Conservation (phyloP, 2,797 vertebrate genomes). For the Squalus acanthias region DNA sequence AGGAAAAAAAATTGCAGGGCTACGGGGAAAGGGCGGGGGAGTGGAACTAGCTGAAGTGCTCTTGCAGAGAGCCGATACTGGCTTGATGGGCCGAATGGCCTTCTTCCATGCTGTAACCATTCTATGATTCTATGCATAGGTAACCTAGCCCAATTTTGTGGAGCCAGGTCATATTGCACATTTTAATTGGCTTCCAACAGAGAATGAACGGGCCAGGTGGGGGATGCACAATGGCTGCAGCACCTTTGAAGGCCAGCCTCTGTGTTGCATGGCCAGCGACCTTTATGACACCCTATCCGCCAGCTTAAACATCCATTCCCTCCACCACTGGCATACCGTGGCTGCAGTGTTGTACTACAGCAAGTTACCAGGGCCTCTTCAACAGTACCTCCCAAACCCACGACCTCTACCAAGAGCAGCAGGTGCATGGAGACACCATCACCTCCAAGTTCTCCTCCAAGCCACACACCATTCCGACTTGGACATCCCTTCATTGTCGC, state of each 20-base stretch:
- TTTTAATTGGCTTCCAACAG: neutral
- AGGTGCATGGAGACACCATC: neutral
- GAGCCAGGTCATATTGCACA: neutral
- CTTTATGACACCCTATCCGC: too few species aligned
- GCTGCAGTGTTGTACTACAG: neutral
- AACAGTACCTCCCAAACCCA: neutral
- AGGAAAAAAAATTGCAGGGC: too few species aligned
- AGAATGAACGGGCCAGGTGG: too few species aligned
- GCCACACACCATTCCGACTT: neutral
- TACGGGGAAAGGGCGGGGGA: too few species aligned
- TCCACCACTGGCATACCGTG: neutral
- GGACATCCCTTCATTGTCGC: neutral
- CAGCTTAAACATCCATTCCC: neutral
- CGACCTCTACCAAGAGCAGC: neutral
- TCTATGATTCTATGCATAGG: too few species aligned
- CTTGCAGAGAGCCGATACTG: too few species aligned
- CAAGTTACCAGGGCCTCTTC: neutral
- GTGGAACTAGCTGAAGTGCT: too few species aligned
- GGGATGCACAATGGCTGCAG: neutral
- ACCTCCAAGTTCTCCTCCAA: neutral
- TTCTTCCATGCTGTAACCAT: too few species aligned
- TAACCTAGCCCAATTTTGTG: neutral
- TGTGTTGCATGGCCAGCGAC: neutral
- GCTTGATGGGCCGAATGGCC: too few species aligned
- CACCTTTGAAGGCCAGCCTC: neutral